Evolutionary conservation across 2,797 vertebrate genomes (phyloP).

Genomic region (Scarus forsteni): DNA sequence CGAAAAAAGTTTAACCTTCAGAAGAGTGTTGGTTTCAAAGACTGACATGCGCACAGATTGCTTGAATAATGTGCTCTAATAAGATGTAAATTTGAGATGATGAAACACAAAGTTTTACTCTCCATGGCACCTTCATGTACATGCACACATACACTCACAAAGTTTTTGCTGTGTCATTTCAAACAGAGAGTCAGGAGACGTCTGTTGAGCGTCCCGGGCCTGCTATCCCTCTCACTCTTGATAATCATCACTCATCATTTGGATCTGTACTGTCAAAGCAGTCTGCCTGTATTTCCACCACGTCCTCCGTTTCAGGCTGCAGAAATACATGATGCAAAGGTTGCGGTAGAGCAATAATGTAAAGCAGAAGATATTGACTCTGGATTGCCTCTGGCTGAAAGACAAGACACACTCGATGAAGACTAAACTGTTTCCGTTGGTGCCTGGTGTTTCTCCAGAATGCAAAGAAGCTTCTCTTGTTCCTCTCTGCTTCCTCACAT

Average conservation of each 20-base stretch:
- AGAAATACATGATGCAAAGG: slow-evolving; percentile 30
- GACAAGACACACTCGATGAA: slow-evolving; percentile 47
- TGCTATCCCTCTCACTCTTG: slow-evolving; percentile 50
- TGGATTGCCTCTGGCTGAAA: slow-evolving; percentile 48
- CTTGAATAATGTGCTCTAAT: slow-evolving; percentile 31
- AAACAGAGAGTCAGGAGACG: slow-evolving; percentile 37
- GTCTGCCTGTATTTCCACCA: slow-evolving; percentile 33
- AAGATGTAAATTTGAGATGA: slow-evolving; percentile 40
- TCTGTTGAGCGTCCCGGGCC: slow-evolving; percentile 49
- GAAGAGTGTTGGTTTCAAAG: slow-evolving; percentile 27
- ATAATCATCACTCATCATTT: slow-evolving; percentile 59
- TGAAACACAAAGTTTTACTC: slow-evolving; percentile 19
- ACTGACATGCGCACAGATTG: slow-evolving; percentile 4
- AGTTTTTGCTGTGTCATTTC: slow-evolving; percentile 37
- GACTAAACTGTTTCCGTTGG: slow-evolving; percentile 52
- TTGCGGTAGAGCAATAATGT: slow-evolving; percentile 14
- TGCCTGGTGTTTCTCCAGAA: slow-evolving; percentile 29
- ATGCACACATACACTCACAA: too few species aligned
- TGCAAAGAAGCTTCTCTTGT: slow-evolving; percentile 36
- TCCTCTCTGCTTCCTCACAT: slow-evolving; percentile 23
- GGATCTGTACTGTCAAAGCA: slow-evolving; percentile 46
- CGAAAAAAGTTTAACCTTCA: slow-evolving; percentile 22
- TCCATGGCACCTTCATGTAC: slow-evolving; percentile 12
- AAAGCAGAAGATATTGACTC: slow-evolving; percentile 60
- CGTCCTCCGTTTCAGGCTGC: slow-evolving; percentile 9